These are phyloP conservation scores for Cataglyphis albicans DNA, from an alignment of 2,888 invertebrate genomes.

Conservation along the genomic window DNA sequence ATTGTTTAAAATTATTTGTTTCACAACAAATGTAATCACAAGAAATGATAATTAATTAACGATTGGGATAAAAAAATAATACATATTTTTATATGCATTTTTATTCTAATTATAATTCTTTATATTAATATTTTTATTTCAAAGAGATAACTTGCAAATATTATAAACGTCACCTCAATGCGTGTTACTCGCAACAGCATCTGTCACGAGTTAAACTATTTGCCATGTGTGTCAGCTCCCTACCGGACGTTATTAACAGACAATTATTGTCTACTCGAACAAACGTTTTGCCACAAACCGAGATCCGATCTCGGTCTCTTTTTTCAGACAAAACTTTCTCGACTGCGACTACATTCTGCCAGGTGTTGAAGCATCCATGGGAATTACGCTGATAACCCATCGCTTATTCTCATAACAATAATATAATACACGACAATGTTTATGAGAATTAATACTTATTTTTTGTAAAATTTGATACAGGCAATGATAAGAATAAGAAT, in stretches of 20 bases:
- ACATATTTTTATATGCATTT: not conserved
- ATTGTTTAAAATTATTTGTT: not conserved
- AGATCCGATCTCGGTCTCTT: conserved; percentile 65
- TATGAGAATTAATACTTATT: conserved; percentile 18
- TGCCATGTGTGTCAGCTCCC: conserved; percentile 79
- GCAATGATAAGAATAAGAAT: not conserved
- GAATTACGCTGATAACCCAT: conserved; percentile 85
- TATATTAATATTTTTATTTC: not conserved
- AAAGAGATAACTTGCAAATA: conserved; percentile 10
- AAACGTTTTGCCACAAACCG: conserved; percentile 57
- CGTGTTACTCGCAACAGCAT: conserved; percentile 73
- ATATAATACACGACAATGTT: conserved; percentile 68
- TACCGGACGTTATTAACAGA: conserved; percentile 82
- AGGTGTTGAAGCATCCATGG: conserved; percentile 85
- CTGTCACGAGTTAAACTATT: conserved; percentile 79
- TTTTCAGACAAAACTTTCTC: conserved; percentile 80
- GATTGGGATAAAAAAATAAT: conserved; percentile 6
- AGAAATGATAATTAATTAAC: not conserved
- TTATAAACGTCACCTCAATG: not conserved
- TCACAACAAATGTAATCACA: too few relatives aligned
- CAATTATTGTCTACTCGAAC: conserved; percentile 79
- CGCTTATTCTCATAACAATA: conserved; percentile 84
- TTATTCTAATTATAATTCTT: conserved; percentile 5
- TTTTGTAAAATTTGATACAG: conserved; percentile 3
- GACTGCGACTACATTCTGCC: conserved; percentile 76